Evolutionary conservation across 2,113 vertebrate genomes (phyloP), one percentile per base, ranked within the genome.

Genomic region (Leuciscus idus): DNA sequence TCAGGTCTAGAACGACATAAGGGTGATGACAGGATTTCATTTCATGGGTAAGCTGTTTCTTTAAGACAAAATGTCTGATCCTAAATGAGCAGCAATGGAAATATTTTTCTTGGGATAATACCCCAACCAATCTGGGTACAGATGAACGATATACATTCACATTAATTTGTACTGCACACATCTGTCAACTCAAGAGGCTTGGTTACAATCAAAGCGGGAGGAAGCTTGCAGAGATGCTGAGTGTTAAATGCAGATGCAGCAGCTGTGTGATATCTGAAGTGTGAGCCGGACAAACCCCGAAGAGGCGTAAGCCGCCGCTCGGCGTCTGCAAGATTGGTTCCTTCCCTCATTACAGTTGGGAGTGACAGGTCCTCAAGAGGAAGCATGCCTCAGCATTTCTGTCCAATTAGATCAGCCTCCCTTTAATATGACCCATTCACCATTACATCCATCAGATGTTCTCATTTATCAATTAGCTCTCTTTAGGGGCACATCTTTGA

Each of bases 401-500:
- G 79, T 83, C 73, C 68, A 85, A 85, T 90, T 78, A 85, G 55
- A 85, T 88, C 74, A 85, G 46, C 52, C 66, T 48, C 73, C 11
- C 50, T 46, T 59, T 85, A 83, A 72, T 72, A 87, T 74, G 87
- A 75, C 70, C 78, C 73, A 62, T 83, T 84, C 75, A 52, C 78
- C 62, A 36, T 87, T 66, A 84, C 83, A 61, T 70, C 61, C 70
- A 55, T 86, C 72, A 68, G 64, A 85, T 57, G 57, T 75, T 70
- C 23, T 64, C 75, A 64, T 87, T 87, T 90, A 86, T 90, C 83
- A 88, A 75, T 90, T 82, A 64, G 81, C 46, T 74, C 43, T 87
- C 62, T 50, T 86, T 77, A 86, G 84, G 83, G 81, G 83, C 59
- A 43, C 50, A 8, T 86, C 78, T 80, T 86, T 72, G 75, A 85